Evolutionary conservation across 2,888 invertebrate genomes (phyloP).

Genomic region (Temnothorax ravouxi): DNA sequence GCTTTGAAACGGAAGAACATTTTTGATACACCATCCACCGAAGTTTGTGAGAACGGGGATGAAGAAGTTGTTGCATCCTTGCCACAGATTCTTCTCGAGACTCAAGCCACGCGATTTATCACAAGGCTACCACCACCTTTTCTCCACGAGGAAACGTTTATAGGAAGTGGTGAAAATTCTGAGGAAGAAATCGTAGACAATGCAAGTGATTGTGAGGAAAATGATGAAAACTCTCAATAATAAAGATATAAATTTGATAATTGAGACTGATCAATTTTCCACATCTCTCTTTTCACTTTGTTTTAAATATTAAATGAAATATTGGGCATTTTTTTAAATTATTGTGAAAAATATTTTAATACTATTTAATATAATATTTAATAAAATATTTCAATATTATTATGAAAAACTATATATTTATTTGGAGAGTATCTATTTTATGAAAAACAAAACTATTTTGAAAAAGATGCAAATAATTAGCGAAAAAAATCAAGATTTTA

Average conservation of each 20-base stretch:
- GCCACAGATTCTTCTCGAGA: constrained; percentile 44
- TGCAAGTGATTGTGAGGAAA: constrained; percentile 52
- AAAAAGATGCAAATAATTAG: no score
- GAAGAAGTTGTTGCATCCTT: constrained; percentile 39
- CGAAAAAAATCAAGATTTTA: no score
- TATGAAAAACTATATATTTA: background rate
- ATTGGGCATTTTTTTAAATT: background rate
- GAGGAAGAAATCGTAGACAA: constrained; percentile 78
- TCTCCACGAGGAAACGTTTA: constrained; percentile 82
- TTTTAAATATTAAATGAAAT: background rate
- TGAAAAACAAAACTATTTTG: no score
- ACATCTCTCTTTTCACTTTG: background rate
- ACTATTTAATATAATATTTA: no score
- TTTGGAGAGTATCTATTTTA: no score
- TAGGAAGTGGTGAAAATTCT: constrained; percentile 84
- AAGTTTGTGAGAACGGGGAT: background rate
- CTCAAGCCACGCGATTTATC: constrained; percentile 54
- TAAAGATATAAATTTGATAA: constrained; percentile 10
- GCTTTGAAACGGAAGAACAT: background rate
- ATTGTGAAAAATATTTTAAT: background rate
- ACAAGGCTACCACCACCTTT: constrained; percentile 68
- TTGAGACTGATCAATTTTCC: background rate
- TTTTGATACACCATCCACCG: background rate
- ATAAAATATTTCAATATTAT: background rate
- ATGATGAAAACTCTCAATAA: constrained; percentile 8